Percentiles rank a stretch among this genome's conserved stretches.
Evolutionary conservation across 2,888 invertebrate genomes (phyloP).

Genomic region (Cybosia mesomella): DNA sequence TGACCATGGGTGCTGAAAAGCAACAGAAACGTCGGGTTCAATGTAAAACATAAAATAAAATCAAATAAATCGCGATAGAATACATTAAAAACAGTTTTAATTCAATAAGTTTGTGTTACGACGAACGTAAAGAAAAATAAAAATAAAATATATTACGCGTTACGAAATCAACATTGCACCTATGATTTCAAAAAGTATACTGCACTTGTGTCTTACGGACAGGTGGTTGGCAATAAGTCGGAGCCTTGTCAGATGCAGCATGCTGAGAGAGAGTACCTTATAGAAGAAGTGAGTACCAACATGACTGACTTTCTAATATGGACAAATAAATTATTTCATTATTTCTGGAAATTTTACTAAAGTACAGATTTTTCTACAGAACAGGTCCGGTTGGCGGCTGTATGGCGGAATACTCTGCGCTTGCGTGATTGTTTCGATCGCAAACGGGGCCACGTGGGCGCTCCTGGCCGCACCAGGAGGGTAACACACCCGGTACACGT

Average conservation of each 20-base stretch:
- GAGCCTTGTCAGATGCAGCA: neutral
- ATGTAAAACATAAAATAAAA: too few species aligned
- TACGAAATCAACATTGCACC: neutral
- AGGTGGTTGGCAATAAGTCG: conserved; percentile 2
- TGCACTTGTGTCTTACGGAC: neutral
- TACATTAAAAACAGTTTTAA: too few species aligned
- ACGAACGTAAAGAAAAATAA: too few species aligned
- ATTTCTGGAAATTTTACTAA: neutral
- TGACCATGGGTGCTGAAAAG: too few species aligned
- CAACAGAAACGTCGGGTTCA: too few species aligned
- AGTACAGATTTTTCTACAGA: neutral
- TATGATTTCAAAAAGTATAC: neutral
- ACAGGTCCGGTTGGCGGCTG: conserved; percentile 37
- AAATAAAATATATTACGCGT: neutral
- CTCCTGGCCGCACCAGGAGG: conserved; percentile 25
- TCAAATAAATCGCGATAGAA: too few species aligned
- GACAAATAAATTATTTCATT: neutral
- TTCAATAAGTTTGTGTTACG: too few species aligned
- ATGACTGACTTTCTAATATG: neutral
- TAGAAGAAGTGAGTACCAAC: neutral
- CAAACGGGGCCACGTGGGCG: conserved; percentile 44
- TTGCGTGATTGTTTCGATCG: conserved; percentile 52
- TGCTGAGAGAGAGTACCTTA: neutral
- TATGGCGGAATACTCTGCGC: conserved; percentile 47
- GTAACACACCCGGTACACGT: conserved; percentile 45